These are phyloP conservation scores for Drosophila atripex DNA, from an alignment of 2,888 invertebrate species.

Conservation along the genomic window DNA sequence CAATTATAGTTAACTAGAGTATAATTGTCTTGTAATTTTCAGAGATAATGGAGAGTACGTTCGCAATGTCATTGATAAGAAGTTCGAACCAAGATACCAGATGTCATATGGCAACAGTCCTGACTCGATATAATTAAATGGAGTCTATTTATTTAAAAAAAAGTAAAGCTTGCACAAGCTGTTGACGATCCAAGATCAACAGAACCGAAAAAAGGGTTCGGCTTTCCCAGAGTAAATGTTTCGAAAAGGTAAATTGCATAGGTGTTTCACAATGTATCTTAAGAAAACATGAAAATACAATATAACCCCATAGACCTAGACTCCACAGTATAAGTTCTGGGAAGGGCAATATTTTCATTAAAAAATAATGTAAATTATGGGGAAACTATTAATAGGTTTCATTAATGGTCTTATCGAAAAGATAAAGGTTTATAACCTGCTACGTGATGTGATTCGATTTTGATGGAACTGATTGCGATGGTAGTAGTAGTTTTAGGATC, in stretches of 20 bases:
- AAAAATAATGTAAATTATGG: neutral
- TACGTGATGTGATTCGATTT: slow-evolving; percentile 1
- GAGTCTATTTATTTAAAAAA: neutral
- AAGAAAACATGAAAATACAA: neutral
- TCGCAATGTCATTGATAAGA: slow-evolving; percentile 13
- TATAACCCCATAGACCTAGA: neutral
- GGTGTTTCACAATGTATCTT: neutral
- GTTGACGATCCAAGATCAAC: slow-evolving; percentile 6
- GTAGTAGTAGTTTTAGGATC: no score
- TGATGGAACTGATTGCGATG: neutral
- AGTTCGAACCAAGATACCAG: neutral
- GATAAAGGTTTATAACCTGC: neutral
- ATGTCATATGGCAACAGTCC: slow-evolving; percentile 7
- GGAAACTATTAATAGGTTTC: neutral
- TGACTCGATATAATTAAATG: slow-evolving; percentile 1
- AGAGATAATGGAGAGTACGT: slow-evolving; percentile 19
- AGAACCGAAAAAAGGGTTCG: neutral
- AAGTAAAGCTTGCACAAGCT: neutral
- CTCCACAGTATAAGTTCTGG: neutral
- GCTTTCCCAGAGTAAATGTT: neutral
- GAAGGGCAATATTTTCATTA: neutral
- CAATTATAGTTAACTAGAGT: neutral
- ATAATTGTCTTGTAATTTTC: neutral
- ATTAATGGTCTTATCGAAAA: neutral
- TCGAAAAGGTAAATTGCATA: neutral